Evolutionary conservation across 2,113 vertebrate species (phyloP), one percentile per base, ranked within the genome.

Genomic region (Antigone vipio): DNA sequence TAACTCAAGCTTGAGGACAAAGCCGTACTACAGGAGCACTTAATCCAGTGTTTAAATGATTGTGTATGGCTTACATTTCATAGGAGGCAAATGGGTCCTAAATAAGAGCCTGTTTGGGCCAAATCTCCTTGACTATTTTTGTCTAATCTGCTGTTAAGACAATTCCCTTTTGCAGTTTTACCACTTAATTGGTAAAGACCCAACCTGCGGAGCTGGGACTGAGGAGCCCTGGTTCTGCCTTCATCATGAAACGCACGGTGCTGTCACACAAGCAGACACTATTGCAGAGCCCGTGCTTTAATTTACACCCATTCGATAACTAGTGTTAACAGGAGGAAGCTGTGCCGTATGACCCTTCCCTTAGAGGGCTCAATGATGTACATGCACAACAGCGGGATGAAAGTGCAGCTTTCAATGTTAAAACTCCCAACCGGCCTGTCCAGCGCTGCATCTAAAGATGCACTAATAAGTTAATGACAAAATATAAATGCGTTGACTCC

Each of bases 401-500:
- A 88, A 84, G 73, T 9, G 13, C 56, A 87, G 58, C 69, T 86
- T 91, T n/a, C 58, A 53, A 68, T 35, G 53, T 38, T 79, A 89
- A 60, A 81, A 82, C 47, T 93, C 80, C 67, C 90, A 79, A 50
- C 75, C 77, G 59, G 82, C 82, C 78, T n/a, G 42, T 47, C 85
- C 75, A 88, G 82, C 1, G 7, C 47, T 55, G 67, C 63, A 78
- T 79, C 71, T 88, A 40, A 85, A 82, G 86, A 50, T 15, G 74
- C 58, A 53, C 45, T 88, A 93, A 40, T 82, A 83, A 92, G 75
- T 63, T 96, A 93, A 95, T 86, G 80, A 88, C 89, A 90, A 94
- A 96, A 97, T 12, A 91, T 23, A 71, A 90, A 80, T 2, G 44
- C 1, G 9, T 52, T 27, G 79, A 74, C 67, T 73, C 88, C 89